Base-by-base conservation (phyloP, 2,888 invertebrate genomes). In the Matsumyia berberina region DNA sequence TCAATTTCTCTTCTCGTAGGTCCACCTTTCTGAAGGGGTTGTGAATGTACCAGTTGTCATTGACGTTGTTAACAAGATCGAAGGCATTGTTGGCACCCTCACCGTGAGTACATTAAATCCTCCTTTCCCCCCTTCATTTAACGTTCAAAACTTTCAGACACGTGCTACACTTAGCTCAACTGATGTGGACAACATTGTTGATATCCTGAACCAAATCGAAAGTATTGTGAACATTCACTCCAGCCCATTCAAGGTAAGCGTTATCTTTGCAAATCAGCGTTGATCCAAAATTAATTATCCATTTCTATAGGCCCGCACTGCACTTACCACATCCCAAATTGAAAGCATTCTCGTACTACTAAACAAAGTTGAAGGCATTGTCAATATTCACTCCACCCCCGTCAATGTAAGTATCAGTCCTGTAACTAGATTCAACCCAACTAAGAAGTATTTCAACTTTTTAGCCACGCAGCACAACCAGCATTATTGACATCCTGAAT, bases 151-250 rank as follows among this genome's bases (percentile, higher is more conserved):
- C 15, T 19, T 35, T 5, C 19, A 70, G 70, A 5, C 70, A 0
- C 46, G 31, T 2, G 3, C n/a, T 3, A 6, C 70, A 15, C 29
- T 70, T 7, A 46, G 33, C 0, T 24, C 57, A 15, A 6, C 46
- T 7, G 24, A 70, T 15, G 15, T 57, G 5, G 70, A 46, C 0
- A 37, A 2, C 29, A 70, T 70, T 46, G 0, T 70, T 3, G n/a
- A 19, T 0, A 19, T 55, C 5, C 9, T 33, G 12, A 55, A 49
- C 17, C 1, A 70, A 15, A 33, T 70, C n/a, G 58, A 70, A 6
- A 57, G 49, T 8, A 72, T 60, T 2, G n/a, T 58, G 1, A 44
- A 58, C 35, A 58, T 70, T 4, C 70, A 70, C 24, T 64, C 46
- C 0, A 11, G 11, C 24, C 46, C 8, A 9, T 3, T 51, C 7